phyloP scores from a whole-genome alignment of 2,113 vertebrate genomes.

The Pachypanchax playfairii region DNA sequence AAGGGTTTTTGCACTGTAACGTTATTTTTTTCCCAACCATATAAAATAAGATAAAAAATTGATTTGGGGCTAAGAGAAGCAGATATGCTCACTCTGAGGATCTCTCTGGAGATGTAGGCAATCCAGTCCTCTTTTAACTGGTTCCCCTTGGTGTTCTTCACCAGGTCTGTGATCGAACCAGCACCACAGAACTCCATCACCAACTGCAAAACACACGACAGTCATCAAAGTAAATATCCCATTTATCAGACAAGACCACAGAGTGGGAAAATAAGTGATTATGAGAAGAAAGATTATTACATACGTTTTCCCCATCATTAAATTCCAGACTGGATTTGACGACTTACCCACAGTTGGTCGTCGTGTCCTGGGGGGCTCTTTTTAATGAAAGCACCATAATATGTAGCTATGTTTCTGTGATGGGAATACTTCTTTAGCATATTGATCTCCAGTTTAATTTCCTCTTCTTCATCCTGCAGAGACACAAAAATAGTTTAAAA shows the following conservation, averaged over 20 bases:
- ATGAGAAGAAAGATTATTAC: no score
- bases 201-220: constrained; percentile 53
- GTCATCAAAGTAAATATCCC: not conserved
- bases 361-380: constrained; percentile 76
- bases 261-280: no score
- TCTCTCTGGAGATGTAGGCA: constrained; percentile 81
- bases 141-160: constrained; percentile 83
- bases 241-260: not conserved
- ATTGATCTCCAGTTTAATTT: constrained; percentile 95
- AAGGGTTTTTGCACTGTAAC: no score
- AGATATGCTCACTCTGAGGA: constrained; percentile 71
- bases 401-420: constrained; percentile 85
- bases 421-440: constrained; percentile 95
- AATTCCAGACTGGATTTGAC: constrained; percentile 17
- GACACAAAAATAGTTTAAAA: constrained; percentile 21
- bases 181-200: constrained; percentile 84
- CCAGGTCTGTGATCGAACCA: constrained; percentile 80
- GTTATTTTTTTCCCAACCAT: no score
- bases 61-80: no score
- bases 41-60: no score
- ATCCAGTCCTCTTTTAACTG: constrained; percentile 82
- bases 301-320: not conserved
- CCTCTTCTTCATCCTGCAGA: constrained; percentile 89
- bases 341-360: constrained; percentile 80
- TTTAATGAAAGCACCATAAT: constrained; percentile 76